These are phyloP conservation scores for Sericinus montela DNA, from an alignment of 2,888 invertebrate genomes.

Conservation along the genomic window DNA sequence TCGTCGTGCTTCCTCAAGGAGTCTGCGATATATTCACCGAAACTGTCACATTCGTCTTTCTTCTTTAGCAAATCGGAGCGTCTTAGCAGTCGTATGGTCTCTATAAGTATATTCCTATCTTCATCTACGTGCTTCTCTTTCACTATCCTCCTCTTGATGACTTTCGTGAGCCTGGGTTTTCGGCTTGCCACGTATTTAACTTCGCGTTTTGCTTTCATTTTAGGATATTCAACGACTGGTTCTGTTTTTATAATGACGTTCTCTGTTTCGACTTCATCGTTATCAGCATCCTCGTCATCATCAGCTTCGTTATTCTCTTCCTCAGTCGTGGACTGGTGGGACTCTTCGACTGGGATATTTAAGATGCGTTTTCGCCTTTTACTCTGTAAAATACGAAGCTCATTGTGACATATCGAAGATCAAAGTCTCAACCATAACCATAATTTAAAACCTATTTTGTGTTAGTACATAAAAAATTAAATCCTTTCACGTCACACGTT, in stretches of 20 bases:
- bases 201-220: constrained; percentile 15
- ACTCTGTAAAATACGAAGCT: constrained; percentile 8
- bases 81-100: constrained; percentile 24
- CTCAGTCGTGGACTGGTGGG: constrained; percentile 3
- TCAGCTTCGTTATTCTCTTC: constrained; percentile 8
- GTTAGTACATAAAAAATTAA: too few species aligned
- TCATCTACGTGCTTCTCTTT: constrained; percentile 15
- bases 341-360: constrained; percentile 1
- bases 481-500: too few species aligned
- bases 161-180: constrained; percentile 28
- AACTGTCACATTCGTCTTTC: constrained; percentile 68
- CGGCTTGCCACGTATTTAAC: constrained; percentile 14
- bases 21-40: constrained; percentile 66
- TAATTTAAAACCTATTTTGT: too few species aligned
- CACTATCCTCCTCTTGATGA: constrained; percentile 23
- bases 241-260: constrained; percentile 45
- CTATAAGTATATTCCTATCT: constrained; percentile 6
- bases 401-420: neutral
- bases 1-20: constrained; percentile 67
- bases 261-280: constrained; percentile 17
- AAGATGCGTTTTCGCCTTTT: constrained; percentile 15
- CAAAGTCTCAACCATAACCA: too few species aligned
- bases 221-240: constrained; percentile 27
- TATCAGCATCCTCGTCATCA: constrained; percentile 24
- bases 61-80: constrained; percentile 43